Conservation (phyloP, 92 coral and sea anemone genomes). For the Heliopora coerulea region DNA sequence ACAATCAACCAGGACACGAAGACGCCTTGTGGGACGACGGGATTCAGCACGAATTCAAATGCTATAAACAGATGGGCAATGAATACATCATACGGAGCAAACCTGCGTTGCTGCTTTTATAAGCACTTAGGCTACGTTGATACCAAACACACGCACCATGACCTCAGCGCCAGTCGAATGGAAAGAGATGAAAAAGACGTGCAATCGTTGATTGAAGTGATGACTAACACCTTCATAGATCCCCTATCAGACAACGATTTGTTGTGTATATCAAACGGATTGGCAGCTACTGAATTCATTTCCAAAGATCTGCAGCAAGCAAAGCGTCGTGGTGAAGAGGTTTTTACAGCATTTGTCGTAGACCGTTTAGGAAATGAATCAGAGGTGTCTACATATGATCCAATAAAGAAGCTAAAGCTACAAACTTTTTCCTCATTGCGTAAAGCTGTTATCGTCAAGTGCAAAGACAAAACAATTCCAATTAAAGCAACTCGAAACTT, state of each 20-base stretch:
- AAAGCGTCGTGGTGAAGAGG: not conserved
- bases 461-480: too few species aligned
- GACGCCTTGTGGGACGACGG: not conserved
- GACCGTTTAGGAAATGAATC: constrained; percentile 8
- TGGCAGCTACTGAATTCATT: not conserved
- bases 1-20: constrained; percentile 29
- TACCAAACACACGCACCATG: constrained; percentile 2
- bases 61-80: constrained; percentile 8
- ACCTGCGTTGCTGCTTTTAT: constrained; percentile 2
- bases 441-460: too few species aligned
- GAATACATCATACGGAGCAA: constrained; percentile 22
- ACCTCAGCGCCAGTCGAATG: not conserved
- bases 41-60: not conserved
- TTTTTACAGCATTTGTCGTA: not conserved
- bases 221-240: constrained; percentile 5
- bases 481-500: too few species aligned
- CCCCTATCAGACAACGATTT: not conserved
- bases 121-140: not conserved
- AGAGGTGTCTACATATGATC: too few species aligned
- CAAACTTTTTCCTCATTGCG: too few species aligned
- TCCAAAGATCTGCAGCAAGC: constrained; percentile 4
- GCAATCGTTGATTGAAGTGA: not conserved
- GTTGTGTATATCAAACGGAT: constrained; percentile 18
- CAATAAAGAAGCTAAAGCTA: not conserved
- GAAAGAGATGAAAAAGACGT: not conserved